A percentile compares a stretch with the other conserved stretches of the same genome.
Conservation (phyloP, 1,140 invertebrate genomes). For the Magallana ariakensis region DNA sequence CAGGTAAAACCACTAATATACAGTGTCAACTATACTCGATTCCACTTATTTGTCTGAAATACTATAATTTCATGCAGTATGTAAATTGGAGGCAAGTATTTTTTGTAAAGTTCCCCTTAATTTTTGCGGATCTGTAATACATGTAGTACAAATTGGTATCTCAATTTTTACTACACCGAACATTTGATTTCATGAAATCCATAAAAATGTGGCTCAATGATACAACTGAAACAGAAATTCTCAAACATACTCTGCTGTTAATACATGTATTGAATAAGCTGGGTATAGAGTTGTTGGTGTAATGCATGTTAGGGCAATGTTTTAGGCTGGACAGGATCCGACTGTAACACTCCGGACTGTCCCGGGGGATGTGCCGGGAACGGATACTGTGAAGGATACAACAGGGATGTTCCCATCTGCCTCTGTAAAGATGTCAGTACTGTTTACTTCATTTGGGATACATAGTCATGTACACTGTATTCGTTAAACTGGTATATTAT, state of each 20-base stretch:
- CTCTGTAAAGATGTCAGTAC: slow-evolving; percentile 41
- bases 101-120: too few species aligned
- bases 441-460: neutral
- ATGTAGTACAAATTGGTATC: too few species aligned
- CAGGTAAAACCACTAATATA: slow-evolving; percentile 56
- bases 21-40: neutral
- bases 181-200: too few species aligned
- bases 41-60: neutral
- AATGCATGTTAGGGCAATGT: neutral
- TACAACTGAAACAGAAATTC: too few species aligned
- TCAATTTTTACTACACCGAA: too few species aligned
- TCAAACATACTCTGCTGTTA: too few species aligned
- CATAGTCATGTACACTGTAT: too few species aligned
- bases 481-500: too few species aligned
- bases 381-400: slow-evolving; percentile 62
- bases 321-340: slow-evolving; percentile 63
- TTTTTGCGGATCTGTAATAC: too few species aligned
- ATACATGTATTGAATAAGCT: too few species aligned
- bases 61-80: neutral
- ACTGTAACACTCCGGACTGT: slow-evolving; percentile 66
- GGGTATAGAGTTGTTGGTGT: too few species aligned
- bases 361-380: slow-evolving; percentile 54
- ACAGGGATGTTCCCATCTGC: slow-evolving; percentile 56
- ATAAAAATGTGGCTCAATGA: too few species aligned
- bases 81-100: neutral